These are phyloP conservation scores for Cynodonichthys magdalenae DNA, from an alignment of 2,797 vertebrate species.

Conservation along the genomic window DNA sequence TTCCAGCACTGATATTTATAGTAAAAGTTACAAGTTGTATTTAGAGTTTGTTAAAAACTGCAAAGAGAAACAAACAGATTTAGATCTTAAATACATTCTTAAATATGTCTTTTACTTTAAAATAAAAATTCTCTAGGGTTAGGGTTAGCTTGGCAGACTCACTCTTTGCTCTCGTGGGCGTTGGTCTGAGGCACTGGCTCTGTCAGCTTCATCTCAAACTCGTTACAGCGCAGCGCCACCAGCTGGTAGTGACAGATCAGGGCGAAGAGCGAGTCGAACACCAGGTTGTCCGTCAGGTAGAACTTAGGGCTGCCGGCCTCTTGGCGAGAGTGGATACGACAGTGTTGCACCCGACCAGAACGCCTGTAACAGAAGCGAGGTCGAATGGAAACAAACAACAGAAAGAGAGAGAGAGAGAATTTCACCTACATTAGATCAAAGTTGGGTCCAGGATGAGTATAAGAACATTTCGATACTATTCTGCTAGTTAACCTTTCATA, in stretches of 20 bases:
- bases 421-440: too few relatives aligned
- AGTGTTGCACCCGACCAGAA: conserved; percentile 96
- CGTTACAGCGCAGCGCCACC: conserved; percentile 96
- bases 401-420: not conserved
- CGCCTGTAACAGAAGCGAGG: conserved; percentile 79
- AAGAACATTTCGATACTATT: not conserved
- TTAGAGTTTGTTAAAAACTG: too few relatives aligned
- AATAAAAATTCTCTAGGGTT: not conserved
- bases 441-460: too few relatives aligned
- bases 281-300: conserved; percentile 98
- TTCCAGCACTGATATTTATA: too few relatives aligned
- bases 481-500: not conserved
- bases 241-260: conserved; percentile 99
- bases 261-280: conserved; percentile 96
- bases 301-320: conserved; percentile 97
- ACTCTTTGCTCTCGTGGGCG: conserved; percentile 99
- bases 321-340: conserved; percentile 97
- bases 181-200: conserved; percentile 98
- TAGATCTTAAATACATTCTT: too few relatives aligned
- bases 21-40: too few relatives aligned
- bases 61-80: not conserved
- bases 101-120: too few relatives aligned
- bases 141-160: conserved; percentile 55
- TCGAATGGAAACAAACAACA: not conserved
- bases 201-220: conserved; percentile 98